Evolutionary conservation across 2,888 invertebrate genomes (phyloP).

Genomic region (Protonemura montana): DNA sequence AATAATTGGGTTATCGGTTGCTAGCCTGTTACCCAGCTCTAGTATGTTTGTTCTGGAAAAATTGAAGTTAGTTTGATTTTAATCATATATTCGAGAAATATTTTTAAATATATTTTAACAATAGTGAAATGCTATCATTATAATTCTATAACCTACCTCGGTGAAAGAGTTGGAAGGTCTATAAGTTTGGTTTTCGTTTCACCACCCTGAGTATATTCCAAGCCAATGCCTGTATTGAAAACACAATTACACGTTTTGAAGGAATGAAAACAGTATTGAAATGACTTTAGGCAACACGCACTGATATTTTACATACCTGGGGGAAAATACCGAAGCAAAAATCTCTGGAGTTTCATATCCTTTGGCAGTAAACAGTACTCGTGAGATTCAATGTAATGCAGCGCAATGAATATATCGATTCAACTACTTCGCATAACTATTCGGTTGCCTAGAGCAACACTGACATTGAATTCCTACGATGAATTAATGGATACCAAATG

Average conservation of each 20-base stretch:
- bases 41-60: conserved; percentile 57
- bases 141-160: conserved; percentile 62
- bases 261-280: conserved; percentile 23
- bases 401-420: background rate
- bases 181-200: conserved; percentile 68
- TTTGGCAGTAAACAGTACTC: background rate
- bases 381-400: background rate
- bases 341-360: conserved; percentile 71
- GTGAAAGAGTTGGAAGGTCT: conserved; percentile 69
- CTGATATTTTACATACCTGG: conserved; percentile 63
- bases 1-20: conserved; percentile 64
- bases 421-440: background rate
- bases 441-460: background rate
- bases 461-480: background rate
- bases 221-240: conserved; percentile 62
- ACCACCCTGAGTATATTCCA: conserved; percentile 69
- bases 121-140: conserved; percentile 16
- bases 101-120: too few species aligned
- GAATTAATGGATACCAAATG: background rate
- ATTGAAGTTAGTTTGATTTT: background rate
- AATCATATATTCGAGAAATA: too few species aligned
- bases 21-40: conserved; percentile 63
- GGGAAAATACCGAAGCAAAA: conserved; percentile 75
- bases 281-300: background rate
- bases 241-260: conserved; percentile 24